phyloP scores from a whole-genome alignment of 1,140 invertebrate species.

The Amphibalanus amphitrite region DNA sequence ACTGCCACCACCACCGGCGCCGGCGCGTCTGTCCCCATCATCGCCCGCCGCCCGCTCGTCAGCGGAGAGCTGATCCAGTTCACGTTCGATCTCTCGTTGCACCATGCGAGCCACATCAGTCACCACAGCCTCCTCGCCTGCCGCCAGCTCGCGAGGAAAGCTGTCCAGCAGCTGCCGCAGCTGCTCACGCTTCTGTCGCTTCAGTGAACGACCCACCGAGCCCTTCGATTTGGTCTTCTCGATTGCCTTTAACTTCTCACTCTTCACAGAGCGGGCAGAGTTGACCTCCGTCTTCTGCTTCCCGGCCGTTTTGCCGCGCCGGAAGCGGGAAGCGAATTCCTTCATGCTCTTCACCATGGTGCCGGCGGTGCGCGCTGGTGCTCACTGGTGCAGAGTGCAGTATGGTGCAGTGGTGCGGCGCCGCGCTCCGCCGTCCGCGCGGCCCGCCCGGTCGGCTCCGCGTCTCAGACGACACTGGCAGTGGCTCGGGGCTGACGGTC shows the following conservation, averaged over 20 bases:
- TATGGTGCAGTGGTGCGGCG: not conserved
- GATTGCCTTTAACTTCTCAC: not conserved
- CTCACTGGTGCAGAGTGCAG: too few relatives aligned
- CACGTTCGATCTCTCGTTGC: not conserved
- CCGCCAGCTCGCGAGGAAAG: not conserved
- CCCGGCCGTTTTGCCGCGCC: not conserved
- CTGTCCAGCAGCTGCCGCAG: not conserved
- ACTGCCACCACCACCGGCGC: not conserved
- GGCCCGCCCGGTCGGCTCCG: too few relatives aligned
- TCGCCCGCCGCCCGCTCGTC: not conserved
- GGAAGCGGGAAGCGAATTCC: not conserved
- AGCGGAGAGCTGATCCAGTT: not conserved
- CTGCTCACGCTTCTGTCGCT: not conserved
- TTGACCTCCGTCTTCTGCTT: not conserved
- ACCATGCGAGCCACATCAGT: not conserved
- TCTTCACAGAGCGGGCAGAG: not conserved
- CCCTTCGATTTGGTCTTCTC: not conserved
- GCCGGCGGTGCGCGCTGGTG: too few relatives aligned
- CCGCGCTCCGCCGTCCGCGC: too few relatives aligned
- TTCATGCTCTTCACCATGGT: conserved; percentile 1
- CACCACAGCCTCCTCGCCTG: not conserved
- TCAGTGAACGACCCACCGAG: not conserved
- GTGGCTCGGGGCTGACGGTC: too few relatives aligned
- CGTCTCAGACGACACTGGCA: too few relatives aligned
- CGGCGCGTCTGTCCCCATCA: not conserved